Conservation (phyloP, 2,797 vertebrate genomes). For the Alauda arvensis region DNA sequence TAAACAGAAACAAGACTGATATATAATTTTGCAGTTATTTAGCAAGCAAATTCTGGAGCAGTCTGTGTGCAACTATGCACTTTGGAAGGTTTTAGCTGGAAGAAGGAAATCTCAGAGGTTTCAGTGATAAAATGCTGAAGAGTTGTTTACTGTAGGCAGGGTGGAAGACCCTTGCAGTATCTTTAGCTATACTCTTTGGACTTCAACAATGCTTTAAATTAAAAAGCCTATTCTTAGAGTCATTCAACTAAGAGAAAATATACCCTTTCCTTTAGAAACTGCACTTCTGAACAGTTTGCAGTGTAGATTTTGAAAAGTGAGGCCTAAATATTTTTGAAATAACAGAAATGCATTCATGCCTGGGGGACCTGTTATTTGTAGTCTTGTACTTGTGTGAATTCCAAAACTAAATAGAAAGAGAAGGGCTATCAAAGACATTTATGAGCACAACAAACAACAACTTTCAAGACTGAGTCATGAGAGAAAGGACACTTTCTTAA, state of each 20-base stretch:
- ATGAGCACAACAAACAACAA: background rate
- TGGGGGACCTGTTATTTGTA: background rate
- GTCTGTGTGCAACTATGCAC: background rate
- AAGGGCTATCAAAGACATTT: background rate
- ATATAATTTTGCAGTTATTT: background rate
- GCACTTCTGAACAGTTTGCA: background rate
- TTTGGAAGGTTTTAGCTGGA: background rate
- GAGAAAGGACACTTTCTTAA: background rate
- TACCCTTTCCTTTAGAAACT: background rate
- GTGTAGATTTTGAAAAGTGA: background rate
- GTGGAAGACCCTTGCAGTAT: background rate
- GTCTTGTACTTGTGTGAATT: background rate
- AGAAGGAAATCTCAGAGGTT: background rate
- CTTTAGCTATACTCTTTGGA: background rate
- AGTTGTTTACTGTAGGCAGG: background rate
- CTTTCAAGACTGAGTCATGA: background rate
- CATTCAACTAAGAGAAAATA: background rate
- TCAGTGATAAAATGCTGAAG: background rate
- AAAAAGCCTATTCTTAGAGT: background rate
- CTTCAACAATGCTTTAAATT: background rate
- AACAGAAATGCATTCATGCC: background rate
- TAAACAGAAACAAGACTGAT: background rate
- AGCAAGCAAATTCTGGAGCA: background rate
- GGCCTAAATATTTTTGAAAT: background rate
- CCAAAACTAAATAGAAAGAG: background rate